Percentiles rank a stretch among this genome's conserved stretches.
phyloP scores from a whole-genome alignment of 2,113 vertebrate genomes.

The Malurus melanocephalus region DNA sequence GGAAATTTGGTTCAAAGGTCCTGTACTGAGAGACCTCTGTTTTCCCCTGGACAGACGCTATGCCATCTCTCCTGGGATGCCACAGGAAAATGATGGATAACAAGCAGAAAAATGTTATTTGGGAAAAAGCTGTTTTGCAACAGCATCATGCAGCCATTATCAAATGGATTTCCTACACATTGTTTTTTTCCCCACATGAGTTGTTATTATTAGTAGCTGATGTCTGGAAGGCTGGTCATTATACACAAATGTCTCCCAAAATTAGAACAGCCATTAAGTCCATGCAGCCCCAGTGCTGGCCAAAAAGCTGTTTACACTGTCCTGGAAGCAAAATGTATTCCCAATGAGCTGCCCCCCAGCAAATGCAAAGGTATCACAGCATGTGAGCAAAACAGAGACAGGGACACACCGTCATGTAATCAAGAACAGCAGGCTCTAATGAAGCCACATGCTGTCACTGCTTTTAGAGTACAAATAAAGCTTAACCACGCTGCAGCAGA shows the following conservation, averaged over 20 bases:
- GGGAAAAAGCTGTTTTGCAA: neutral
- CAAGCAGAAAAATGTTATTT: neutral
- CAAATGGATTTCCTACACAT: neutral
- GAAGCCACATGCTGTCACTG: neutral
- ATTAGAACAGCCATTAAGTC: constrained; percentile 12
- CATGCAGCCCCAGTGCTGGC: neutral
- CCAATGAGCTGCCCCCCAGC: neutral
- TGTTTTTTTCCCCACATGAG: neutral
- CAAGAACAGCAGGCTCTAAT: neutral
- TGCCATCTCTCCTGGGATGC: neutral
- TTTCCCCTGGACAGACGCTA: neutral
- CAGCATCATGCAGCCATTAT: neutral
- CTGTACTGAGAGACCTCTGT: neutral
- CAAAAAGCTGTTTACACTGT: neutral
- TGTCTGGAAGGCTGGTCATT: neutral
- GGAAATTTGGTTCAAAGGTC: neutral
- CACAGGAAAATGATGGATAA: neutral
- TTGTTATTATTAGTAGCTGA: neutral
- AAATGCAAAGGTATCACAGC: neutral
- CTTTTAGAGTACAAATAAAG: neutral
- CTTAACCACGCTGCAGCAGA: neutral
- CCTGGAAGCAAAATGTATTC: neutral
- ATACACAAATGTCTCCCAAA: neutral
- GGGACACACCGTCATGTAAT: neutral
- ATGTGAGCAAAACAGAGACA: neutral